These are phyloP conservation scores for Thelaira solivaga DNA, from an alignment of 2,888 invertebrate species.

Conservation along the genomic window DNA sequence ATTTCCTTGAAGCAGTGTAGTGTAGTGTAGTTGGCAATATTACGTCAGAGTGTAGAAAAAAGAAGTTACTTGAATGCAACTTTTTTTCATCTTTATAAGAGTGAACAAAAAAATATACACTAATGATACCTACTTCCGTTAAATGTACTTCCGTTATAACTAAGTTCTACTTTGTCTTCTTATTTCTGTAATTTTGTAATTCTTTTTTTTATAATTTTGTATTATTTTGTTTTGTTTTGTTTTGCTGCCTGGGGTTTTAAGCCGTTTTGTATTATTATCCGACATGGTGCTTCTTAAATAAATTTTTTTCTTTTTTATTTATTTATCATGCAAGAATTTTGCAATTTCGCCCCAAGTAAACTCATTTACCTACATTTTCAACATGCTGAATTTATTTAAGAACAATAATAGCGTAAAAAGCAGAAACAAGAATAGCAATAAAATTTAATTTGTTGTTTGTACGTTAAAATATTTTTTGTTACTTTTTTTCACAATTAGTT, in stretches of 20 bases:
- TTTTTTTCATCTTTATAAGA: neutral
- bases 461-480: too few relatives aligned
- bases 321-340: conserved; percentile 4
- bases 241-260: conserved; percentile 27
- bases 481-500: conserved; percentile 25
- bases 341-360: conserved; percentile 20
- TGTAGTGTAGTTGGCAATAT: neutral
- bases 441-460: conserved; percentile 32
- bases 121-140: conserved; percentile 32
- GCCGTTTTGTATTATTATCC: conserved; percentile 8
- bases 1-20: too few relatives aligned
- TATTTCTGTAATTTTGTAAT: neutral
- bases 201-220: neutral
- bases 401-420: neutral
- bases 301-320: neutral
- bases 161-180: conserved; percentile 27
- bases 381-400: conserved; percentile 33
- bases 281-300: conserved; percentile 7
- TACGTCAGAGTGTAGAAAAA: neutral
- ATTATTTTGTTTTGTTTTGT: neutral
- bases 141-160: conserved; percentile 41
- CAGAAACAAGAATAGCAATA: conserved; percentile 5
- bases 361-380: conserved; percentile 47
- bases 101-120: neutral
- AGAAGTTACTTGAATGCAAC: neutral